Percentiles rank a stretch among this genome's conserved stretches.
These are phyloP conservation scores for Elgaria multicarinata DNA, from an alignment of 2,113 vertebrate species.

Conservation along the genomic window DNA sequence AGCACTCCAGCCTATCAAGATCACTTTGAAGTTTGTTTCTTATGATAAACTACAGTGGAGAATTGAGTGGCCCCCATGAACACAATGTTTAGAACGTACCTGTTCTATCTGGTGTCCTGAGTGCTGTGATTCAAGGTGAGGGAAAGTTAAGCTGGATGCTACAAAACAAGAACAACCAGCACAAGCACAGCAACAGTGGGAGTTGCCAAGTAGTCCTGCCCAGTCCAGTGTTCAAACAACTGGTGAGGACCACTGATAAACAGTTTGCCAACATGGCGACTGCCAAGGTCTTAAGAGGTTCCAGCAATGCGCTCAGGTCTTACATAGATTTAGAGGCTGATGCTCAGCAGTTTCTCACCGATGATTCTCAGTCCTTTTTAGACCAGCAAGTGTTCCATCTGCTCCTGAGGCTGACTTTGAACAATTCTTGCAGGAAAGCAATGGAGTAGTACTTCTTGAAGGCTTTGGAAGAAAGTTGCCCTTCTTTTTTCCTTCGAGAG, in stretches of 20 bases:
- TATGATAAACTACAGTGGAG: not conserved
- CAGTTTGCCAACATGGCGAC: slow-evolving; percentile 54
- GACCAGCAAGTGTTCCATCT: slow-evolving; percentile 73
- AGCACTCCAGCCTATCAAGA: no score
- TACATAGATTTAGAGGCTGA: slow-evolving; percentile 73
- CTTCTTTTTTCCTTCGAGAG: not conserved
- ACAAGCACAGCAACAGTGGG: not conserved
- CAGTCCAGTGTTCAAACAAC: slow-evolving; percentile 54
- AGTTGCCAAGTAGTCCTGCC: slow-evolving; percentile 45
- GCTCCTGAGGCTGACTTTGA: slow-evolving; percentile 71
- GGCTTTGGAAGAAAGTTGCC: slow-evolving; percentile 47
- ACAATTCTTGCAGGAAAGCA: slow-evolving; percentile 71
- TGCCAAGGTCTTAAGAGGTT: slow-evolving; percentile 73
- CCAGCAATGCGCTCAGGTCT: slow-evolving; percentile 67
- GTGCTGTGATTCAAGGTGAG: slow-evolving; percentile 47
- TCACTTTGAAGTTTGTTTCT: no score
- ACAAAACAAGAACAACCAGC: slow-evolving; percentile 14
- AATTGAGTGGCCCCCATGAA: slow-evolving; percentile 45
- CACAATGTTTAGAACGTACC: not conserved
- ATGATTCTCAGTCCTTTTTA: slow-evolving; percentile 66
- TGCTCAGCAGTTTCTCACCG: slow-evolving; percentile 68
- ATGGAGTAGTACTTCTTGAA: slow-evolving; percentile 57
- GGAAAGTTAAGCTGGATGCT: slow-evolving; percentile 29
- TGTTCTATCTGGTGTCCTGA: slow-evolving; percentile 35
- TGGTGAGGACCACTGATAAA: slow-evolving; percentile 66